These are phyloP conservation scores for Berghia stephanieae DNA, from an alignment of 1,140 invertebrate species.

Conservation along the genomic window DNA sequence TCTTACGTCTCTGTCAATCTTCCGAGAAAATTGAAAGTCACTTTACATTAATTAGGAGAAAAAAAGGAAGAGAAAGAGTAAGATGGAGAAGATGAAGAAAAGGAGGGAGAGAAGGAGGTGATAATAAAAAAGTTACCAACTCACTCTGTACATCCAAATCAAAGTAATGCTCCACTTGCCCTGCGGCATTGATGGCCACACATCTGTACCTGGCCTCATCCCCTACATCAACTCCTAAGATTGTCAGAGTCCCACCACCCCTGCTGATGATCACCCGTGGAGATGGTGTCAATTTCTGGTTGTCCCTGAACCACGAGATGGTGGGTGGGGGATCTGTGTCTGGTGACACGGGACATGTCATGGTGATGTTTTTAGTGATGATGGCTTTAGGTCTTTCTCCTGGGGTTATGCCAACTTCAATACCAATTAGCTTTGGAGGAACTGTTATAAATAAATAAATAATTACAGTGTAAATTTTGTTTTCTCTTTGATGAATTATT, in stretches of 20 bases:
- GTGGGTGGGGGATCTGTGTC: slow-evolving; percentile 66
- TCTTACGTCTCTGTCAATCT: too few relatives aligned
- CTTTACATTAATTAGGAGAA: too few relatives aligned
- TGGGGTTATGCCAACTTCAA: slow-evolving; percentile 11
- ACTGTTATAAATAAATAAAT: slow-evolving; percentile 38
- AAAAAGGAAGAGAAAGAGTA: too few relatives aligned
- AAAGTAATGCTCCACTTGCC: slow-evolving; percentile 58
- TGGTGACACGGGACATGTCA: slow-evolving; percentile 63
- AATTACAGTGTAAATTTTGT: neutral
- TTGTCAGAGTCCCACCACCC: slow-evolving; percentile 54
- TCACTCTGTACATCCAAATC: slow-evolving; percentile 61
- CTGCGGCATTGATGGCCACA: slow-evolving; percentile 67
- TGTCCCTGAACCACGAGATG: slow-evolving; percentile 67
- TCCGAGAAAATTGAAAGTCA: too few relatives aligned
- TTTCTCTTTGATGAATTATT: too few relatives aligned
- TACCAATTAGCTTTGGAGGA: slow-evolving; percentile 47
- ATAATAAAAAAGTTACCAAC: neutral
- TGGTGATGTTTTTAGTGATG: slow-evolving; percentile 44
- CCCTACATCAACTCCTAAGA: slow-evolving; percentile 44
- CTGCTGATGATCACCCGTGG: slow-evolving; percentile 41
- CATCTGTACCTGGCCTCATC: slow-evolving; percentile 69
- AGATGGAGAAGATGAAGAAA: too few relatives aligned
- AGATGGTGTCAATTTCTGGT: slow-evolving; percentile 33
- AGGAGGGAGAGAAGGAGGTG: too few relatives aligned
- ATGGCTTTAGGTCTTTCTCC: slow-evolving; percentile 46